Evolutionary conservation across 2,113 vertebrate species (phyloP).

Genomic region (Hippotragus niger): DNA sequence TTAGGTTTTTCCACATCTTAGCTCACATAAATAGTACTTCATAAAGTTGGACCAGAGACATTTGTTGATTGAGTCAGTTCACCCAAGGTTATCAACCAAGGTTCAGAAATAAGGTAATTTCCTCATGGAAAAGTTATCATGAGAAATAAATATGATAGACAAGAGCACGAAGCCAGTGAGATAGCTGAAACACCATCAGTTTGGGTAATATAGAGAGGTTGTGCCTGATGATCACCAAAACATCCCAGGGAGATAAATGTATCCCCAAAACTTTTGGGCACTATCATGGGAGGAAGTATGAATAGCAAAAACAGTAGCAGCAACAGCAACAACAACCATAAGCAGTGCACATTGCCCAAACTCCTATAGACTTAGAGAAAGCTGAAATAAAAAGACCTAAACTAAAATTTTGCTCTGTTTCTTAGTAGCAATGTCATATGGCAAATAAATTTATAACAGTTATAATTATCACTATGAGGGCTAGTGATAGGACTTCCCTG

Average conservation of each 20-base stretch:
- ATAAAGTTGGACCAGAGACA: neutral
- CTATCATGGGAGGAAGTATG: accelerated
- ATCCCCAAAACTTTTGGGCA: neutral
- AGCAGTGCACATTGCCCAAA: neutral
- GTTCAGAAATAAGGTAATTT: neutral
- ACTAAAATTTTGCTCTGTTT: neutral
- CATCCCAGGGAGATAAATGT: neutral
- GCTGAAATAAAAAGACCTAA: neutral
- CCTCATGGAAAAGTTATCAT: neutral
- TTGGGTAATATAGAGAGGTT: neutral
- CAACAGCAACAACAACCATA: neutral
- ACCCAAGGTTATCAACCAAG: neutral
- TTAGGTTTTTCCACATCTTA: neutral
- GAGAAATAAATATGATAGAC: neutral
- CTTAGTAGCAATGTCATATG: neutral
- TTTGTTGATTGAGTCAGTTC: neutral
- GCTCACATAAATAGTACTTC: neutral
- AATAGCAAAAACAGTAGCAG: neutral
- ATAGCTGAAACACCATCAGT: neutral
- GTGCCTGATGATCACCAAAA: neutral
- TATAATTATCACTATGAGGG: neutral
- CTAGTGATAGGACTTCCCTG: neutral
- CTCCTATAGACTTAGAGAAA: neutral
- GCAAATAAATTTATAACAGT: neutral
- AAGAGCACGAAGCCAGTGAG: neutral